Evolutionary conservation across 2,888 invertebrate genomes (phyloP).

Genomic region (Drosophila acutilabella): DNA sequence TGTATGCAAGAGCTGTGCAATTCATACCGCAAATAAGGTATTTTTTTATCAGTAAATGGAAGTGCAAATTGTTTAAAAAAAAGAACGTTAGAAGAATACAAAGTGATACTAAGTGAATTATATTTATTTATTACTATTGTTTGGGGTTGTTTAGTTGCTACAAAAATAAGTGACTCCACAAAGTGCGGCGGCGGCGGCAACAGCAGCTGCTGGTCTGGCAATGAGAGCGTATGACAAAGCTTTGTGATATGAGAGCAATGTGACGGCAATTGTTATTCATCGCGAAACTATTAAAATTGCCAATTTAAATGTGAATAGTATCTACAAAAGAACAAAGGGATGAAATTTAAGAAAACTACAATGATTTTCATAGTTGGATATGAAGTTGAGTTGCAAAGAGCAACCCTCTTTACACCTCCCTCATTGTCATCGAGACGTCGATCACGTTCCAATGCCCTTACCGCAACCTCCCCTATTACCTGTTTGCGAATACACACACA

Average conservation of each 20-base stretch:
- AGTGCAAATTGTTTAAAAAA: constrained; percentile 24
- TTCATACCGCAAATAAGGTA: constrained; percentile 74
- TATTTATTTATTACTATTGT: constrained; percentile 7
- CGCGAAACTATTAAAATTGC: constrained; percentile 9
- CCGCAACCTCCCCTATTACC: constrained; percentile 55
- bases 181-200: constrained; percentile 43
- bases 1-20: constrained; percentile 82
- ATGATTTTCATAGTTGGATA: constrained; percentile 17
- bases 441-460: constrained; percentile 46
- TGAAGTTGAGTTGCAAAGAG: constrained; percentile 13
- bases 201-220: constrained; percentile 38
- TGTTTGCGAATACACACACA: constrained; percentile 66
- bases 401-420: constrained; percentile 16
- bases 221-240: constrained; percentile 49
- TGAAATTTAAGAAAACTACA: constrained; percentile 10
- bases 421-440: constrained; percentile 39
- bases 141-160: constrained; percentile 22
- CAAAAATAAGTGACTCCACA: constrained; percentile 28
- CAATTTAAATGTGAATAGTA: constrained; percentile 1
- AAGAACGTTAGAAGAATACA: constrained; percentile 3
- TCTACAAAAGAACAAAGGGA: constrained; percentile 14
- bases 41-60: constrained; percentile 34
- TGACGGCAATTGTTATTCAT: constrained; percentile 41
- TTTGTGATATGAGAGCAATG: constrained; percentile 38
- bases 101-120: constrained; percentile 33